Percentiles rank a stretch among this genome's conserved stretches.
Conservation (phyloP, 1,140 invertebrate genomes). For the Drosophila insularis region DNA sequence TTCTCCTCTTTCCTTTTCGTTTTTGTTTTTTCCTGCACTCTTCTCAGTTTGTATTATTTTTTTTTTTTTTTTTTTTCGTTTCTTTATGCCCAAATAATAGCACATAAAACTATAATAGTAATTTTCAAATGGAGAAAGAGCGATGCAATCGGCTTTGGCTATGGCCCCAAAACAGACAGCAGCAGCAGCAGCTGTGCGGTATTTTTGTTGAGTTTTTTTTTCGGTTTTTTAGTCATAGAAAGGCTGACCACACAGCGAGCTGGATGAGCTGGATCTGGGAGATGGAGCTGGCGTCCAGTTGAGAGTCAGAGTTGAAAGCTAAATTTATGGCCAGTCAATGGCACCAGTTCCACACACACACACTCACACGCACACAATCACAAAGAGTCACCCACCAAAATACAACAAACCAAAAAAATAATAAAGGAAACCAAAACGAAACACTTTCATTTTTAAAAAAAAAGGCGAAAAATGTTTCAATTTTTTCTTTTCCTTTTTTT, state of each 20-base stretch:
- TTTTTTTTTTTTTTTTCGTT: slow-evolving; percentile 27
- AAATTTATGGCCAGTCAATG: slow-evolving; percentile 76
- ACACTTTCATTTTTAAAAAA: slow-evolving; percentile 76
- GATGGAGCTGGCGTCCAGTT: slow-evolving; percentile 47
- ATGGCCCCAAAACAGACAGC: slow-evolving; percentile 27
- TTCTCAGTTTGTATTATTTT: not conserved
- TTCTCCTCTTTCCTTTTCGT: not conserved
- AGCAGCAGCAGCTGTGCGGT: slow-evolving; percentile 61
- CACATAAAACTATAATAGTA: slow-evolving; percentile 81
- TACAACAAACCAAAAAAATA: slow-evolving; percentile 1
- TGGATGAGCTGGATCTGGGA: slow-evolving; percentile 64
- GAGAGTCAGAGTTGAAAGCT: slow-evolving; percentile 31
- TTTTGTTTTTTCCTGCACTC: not conserved
- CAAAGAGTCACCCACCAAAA: slow-evolving; percentile 11
- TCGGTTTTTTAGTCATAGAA: slow-evolving; percentile 65
- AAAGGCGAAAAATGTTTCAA: slow-evolving; percentile 63
- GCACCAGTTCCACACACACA: slow-evolving; percentile 61
- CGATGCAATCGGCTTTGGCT: slow-evolving; percentile 62
- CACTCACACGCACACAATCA: not conserved
- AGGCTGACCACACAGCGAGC: slow-evolving; percentile 74
- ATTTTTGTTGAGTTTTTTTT: not conserved
- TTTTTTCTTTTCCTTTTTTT: slow-evolving; percentile 22
- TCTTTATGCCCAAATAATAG: slow-evolving; percentile 78
- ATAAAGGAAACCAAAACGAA: slow-evolving; percentile 68
- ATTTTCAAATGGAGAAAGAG: slow-evolving; percentile 79